These are phyloP conservation scores for Leptogaster cylindrica DNA, from an alignment of 2,888 invertebrate genomes.

Conservation along the genomic window DNA sequence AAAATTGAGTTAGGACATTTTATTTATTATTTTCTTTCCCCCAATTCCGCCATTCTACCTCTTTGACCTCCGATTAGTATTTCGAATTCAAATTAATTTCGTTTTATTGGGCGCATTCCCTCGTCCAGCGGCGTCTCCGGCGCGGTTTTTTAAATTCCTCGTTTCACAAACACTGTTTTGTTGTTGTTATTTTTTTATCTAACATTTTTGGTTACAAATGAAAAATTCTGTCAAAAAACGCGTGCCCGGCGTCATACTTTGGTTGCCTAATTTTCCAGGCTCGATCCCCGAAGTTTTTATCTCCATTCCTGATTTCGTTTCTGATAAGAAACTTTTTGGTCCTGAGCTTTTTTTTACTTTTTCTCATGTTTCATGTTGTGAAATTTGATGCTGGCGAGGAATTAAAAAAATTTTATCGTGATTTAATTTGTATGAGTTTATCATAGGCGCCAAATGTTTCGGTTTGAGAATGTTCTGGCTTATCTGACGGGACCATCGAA, in stretches of 20 bases:
- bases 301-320: constrained; percentile 19
- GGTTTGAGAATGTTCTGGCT: background rate
- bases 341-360: no score
- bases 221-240: constrained; percentile 34
- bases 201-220: constrained; percentile 11
- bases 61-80: constrained; percentile 24
- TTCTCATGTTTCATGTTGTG: no score
- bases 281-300: constrained; percentile 26
- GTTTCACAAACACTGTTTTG: background rate
- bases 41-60: constrained; percentile 7
- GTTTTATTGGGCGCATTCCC: constrained; percentile 29
- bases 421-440: constrained; percentile 44
- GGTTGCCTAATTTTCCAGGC: constrained; percentile 14
- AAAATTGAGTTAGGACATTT: constrained; percentile 4
- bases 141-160: background rate
- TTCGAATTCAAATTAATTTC: constrained; percentile 37
- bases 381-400: constrained; percentile 28
- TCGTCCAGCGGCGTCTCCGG: background rate
- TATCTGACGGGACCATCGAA: constrained; percentile 12
- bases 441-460: constrained; percentile 39
- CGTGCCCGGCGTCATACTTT: constrained; percentile 40
- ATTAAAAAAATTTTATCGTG: constrained; percentile 36
- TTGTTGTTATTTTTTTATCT: background rate
- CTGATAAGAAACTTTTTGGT: constrained; percentile 20
- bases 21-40: constrained; percentile 10